These are phyloP conservation scores for Lepidotrigona ventralis DNA, from an alignment of 1,140 invertebrate species.

Conservation along the genomic window DNA sequence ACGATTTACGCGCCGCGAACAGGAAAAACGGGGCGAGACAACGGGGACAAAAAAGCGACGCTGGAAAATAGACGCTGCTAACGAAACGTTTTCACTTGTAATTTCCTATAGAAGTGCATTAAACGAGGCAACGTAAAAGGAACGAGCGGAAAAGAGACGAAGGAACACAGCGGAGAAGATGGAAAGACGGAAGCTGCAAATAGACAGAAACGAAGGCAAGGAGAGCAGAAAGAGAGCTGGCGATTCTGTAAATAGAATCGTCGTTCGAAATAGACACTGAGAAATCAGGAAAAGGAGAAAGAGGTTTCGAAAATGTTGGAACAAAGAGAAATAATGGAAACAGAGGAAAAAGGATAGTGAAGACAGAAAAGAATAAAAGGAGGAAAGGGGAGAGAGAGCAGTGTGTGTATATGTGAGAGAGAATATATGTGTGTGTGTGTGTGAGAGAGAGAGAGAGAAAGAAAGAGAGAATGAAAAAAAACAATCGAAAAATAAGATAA, in stretches of 20 bases:
- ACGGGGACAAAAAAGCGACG: not conserved
- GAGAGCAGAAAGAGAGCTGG: not conserved
- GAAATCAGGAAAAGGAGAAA: not conserved
- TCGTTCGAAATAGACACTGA: slow-evolving; percentile 20
- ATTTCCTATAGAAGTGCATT: slow-evolving; percentile 38
- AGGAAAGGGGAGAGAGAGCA: not conserved
- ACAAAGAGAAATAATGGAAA: not conserved
- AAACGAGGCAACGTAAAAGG: slow-evolving; percentile 13
- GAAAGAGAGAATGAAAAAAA: not conserved
- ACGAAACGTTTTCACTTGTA: slow-evolving; percentile 44
- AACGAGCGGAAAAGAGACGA: not conserved
- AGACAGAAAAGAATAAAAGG: not conserved
- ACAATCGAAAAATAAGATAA: slow-evolving; percentile 42
- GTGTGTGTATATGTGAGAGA: too few species aligned
- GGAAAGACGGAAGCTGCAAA: not conserved
- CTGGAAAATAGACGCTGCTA: not conserved
- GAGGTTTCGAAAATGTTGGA: not conserved
- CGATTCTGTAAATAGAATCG: slow-evolving; percentile 32
- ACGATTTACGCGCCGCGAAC: slow-evolving; percentile 45
- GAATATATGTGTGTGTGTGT: not conserved
- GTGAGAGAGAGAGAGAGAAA: not conserved
- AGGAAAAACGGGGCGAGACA: slow-evolving; percentile 29
- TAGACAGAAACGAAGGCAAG: not conserved
- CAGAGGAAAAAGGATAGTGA: not conserved
- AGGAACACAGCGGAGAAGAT: not conserved